A percentile compares a stretch with the other conserved stretches of the same genome.
phyloP scores from a whole-genome alignment of 1,140 invertebrate species.

The Armadillidium nasatum region DNA sequence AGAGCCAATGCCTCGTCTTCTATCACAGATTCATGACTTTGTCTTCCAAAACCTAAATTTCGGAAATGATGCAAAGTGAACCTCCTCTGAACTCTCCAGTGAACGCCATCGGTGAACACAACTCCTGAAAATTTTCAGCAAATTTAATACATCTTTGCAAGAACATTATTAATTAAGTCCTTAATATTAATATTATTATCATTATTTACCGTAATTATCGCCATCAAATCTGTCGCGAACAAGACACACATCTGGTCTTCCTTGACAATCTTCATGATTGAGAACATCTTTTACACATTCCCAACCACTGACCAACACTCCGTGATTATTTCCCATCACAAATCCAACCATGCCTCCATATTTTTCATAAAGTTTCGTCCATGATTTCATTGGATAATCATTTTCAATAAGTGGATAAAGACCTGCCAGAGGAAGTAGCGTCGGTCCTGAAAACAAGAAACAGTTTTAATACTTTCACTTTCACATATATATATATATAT shows the following conservation, averaged over 20 bases:
- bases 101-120: slow-evolving; percentile 8
- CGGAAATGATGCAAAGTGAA: slow-evolving; percentile 26
- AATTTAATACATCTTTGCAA: background rate
- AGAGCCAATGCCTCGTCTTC: slow-evolving; percentile 19
- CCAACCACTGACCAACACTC: background rate
- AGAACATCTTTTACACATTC: background rate
- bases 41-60: slow-evolving; percentile 24
- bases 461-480: too few relatives aligned
- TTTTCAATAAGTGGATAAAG: background rate
- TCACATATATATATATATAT: too few relatives aligned
- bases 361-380: background rate
- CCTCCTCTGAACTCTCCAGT: slow-evolving; percentile 12
- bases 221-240: background rate
- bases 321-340: background rate
- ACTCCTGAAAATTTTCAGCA: slow-evolving; percentile 3
- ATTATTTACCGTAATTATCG: background rate
- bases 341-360: background rate
- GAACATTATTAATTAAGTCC: background rate
- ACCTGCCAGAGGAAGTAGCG: background rate
- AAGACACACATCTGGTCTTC: background rate
- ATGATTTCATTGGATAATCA: background rate
- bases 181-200: background rate
- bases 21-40: slow-evolving; percentile 22
- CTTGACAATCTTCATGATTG: background rate
- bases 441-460: background rate